Evolutionary conservation across 92 coral and sea anemone species (phyloP).

Genomic region (Hydrozoanthus gracilis): DNA sequence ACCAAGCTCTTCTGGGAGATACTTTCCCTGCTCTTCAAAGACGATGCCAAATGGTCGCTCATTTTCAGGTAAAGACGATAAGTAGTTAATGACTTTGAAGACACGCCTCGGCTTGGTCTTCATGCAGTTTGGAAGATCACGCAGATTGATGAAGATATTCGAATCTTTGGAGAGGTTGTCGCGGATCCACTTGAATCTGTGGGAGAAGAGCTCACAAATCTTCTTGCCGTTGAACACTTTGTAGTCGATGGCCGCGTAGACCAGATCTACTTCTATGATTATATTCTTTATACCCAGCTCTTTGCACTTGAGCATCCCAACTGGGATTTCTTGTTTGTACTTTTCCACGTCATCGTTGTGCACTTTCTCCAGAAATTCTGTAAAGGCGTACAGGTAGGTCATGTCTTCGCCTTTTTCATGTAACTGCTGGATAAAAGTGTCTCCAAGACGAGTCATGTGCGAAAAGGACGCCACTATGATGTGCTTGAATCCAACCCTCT

Average conservation of each 20-base stretch:
- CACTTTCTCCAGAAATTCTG: constrained; percentile 57
- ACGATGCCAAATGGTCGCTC: constrained; percentile 75
- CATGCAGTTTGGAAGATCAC: constrained; percentile 81
- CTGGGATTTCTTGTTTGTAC: constrained; percentile 50
- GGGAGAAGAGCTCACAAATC: constrained; percentile 51
- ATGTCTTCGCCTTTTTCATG: constrained; percentile 65
- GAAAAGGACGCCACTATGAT: constrained; percentile 67
- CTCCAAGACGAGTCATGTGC: constrained; percentile 73
- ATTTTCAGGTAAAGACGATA: constrained; percentile 59
- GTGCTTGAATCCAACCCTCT: constrained; percentile 66
- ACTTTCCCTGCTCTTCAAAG: constrained; percentile 73
- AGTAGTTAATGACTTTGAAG: constrained; percentile 38
- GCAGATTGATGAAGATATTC: constrained; percentile 71
- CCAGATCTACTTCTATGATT: constrained; percentile 66
- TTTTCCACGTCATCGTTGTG: constrained; percentile 33
- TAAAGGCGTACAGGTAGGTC: constrained; percentile 59
- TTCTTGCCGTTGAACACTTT: constrained; percentile 40
- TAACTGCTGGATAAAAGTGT: constrained; percentile 52
- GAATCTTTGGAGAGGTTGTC: constrained; percentile 60
- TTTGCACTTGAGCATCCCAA: constrained; percentile 58
- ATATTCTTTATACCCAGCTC: constrained; percentile 53
- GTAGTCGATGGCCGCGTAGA: constrained; percentile 51
- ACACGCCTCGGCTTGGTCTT: constrained; percentile 57
- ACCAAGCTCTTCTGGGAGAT: constrained; percentile 81
- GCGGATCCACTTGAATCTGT: constrained; percentile 67